Percentiles rank a stretch among this genome's conserved stretches.
Evolutionary conservation across 2,888 invertebrate species (phyloP).

Genomic region (Microctonus brassicae): DNA sequence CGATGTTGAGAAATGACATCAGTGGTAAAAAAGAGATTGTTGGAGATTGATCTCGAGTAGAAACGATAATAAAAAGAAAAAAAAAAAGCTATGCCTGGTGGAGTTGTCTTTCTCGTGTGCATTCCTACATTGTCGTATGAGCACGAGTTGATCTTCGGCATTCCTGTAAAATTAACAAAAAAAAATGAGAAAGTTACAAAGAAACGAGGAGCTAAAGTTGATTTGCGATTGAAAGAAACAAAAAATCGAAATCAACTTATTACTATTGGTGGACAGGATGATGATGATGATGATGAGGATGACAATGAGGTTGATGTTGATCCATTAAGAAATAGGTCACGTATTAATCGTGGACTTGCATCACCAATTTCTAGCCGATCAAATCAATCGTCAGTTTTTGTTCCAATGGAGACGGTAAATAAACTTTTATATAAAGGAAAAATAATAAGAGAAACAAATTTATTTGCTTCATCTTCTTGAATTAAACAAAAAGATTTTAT

Average conservation of each 20-base stretch:
- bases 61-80: neutral
- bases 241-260: slow-evolving; percentile 50
- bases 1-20: neutral
- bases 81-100: slow-evolving; percentile 70
- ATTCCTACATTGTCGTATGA: slow-evolving; percentile 80
- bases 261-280: slow-evolving; percentile 44
- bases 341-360: slow-evolving; percentile 26
- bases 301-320: slow-evolving; percentile 35
- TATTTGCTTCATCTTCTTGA: neutral
- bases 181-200: slow-evolving; percentile 46
- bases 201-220: slow-evolving; percentile 50
- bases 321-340: slow-evolving; percentile 30
- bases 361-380: slow-evolving; percentile 20
- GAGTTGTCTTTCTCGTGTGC: slow-evolving; percentile 79
- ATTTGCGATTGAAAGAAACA: slow-evolving; percentile 57
- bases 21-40: neutral
- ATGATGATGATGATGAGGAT: slow-evolving; percentile 46
- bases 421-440: slow-evolving; percentile 24
- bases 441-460: neutral
- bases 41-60: neutral
- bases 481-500: too few species aligned
- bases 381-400: slow-evolving; percentile 67
- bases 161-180: slow-evolving; percentile 51
- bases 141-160: slow-evolving; percentile 73
- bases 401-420: slow-evolving; percentile 79